phyloP scores from a whole-genome alignment of 2,888 invertebrate genomes.

The Eupithecia inturbata region DNA sequence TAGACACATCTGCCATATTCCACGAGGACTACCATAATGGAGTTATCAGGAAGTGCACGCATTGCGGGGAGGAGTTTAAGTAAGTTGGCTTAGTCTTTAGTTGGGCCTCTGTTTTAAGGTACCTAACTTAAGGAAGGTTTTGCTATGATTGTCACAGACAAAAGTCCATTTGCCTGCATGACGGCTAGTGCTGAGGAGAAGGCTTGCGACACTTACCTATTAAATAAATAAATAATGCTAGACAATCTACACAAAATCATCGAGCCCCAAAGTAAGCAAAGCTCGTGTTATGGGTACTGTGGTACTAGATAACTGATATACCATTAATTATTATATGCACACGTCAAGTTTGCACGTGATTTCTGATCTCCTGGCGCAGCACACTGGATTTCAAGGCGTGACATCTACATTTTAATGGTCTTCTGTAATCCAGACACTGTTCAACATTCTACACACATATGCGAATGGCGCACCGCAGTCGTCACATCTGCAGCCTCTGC shows the following conservation, averaged over 20 bases:
- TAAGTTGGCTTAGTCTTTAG: slow-evolving; percentile 44
- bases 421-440: slow-evolving; percentile 37
- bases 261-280: too few relatives aligned
- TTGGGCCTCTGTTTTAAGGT: background rate
- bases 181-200: background rate
- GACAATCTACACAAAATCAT: too few relatives aligned
- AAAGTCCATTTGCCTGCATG: background rate
- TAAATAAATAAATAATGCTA: background rate
- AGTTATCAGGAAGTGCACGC: slow-evolving; percentile 65
- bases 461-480: slow-evolving; percentile 64
- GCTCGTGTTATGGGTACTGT: too few relatives aligned
- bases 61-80: slow-evolving; percentile 73
- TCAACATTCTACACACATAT: slow-evolving; percentile 72
- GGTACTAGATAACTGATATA: too few relatives aligned
- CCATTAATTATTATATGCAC: too few relatives aligned
- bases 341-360: background rate
- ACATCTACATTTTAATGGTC: background rate
- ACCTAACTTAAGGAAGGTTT: background rate
- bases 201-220: background rate
- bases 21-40: slow-evolving; percentile 77
- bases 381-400: background rate
- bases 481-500: slow-evolving; percentile 63
- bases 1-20: slow-evolving; percentile 69
- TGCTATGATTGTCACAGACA: background rate
- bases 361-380: background rate